Base-by-base conservation (phyloP, 2,888 invertebrate genomes). In the Cyaniris semiargus region DNA sequence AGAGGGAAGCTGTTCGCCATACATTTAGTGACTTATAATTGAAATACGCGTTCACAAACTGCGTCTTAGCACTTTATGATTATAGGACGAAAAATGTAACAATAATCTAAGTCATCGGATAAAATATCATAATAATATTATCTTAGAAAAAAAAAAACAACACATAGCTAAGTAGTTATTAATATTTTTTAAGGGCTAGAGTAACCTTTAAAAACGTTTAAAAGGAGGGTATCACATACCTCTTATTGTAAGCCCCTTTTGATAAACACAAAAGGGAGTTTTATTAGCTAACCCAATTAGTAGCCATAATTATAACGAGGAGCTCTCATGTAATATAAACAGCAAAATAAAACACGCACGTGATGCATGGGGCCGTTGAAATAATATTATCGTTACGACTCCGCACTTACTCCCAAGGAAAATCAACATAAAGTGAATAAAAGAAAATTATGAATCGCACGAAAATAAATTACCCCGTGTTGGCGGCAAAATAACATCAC, bases 401-500 rank as follows among this genome's bases (percentile, higher is more conserved):
- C 90, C 90, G 88, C 89, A 92, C 92, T 90, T 90, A 91, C 85
- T 85, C 90, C 91, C 84, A 90, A 90, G 90, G 90, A 93, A 92
- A 94, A 94, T 94, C 94, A 94, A 94, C 94, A 94, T 94, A 94
- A 94, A 94, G 93, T 94, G 94, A 93, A 94, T 94, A 94, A 93
- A 94, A 93, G 93, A 94, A 94, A 94, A 94, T 94, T 94, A 94
- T 94, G 94, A 94, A 93, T 93, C 90, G 93, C 91, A 87, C 90
- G 86, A 88, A 93, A 93, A 94, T 94, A 94, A 94, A 94, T 94
- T 94, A 93, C 92, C 89, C 90, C 86, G 89, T 91, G 93, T 93
- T 91, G 93, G 93, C 93, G 93, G 94, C 93, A 93, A 94, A 94
- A 93, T 94, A 94, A 94, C 94, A 94, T 94, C 93, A 90, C 92